These are phyloP conservation scores for Streptopelia turtur DNA, from an alignment of 2,797 vertebrate genomes.

Conservation along the genomic window DNA sequence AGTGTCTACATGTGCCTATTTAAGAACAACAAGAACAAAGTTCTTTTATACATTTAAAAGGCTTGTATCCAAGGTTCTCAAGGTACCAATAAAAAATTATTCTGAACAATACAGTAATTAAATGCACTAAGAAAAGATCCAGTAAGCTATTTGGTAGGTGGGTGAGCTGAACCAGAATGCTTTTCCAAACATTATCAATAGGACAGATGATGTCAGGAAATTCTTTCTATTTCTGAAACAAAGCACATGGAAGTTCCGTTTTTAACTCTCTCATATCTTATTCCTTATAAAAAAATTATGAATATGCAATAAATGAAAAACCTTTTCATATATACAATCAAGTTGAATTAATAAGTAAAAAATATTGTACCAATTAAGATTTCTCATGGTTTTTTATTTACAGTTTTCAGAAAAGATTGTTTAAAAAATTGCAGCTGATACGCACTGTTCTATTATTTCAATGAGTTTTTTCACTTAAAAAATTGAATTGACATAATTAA, in stretches of 20 bases:
- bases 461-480: neutral
- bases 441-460: neutral
- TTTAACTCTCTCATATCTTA: neutral
- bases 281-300: neutral
- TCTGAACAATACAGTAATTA: neutral
- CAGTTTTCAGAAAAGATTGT: neutral
- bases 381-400: neutral
- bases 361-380: neutral
- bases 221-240: neutral
- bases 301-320: neutral
- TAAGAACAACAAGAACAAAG: neutral
- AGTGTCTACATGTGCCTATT: neutral
- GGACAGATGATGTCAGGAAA: neutral
- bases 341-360: neutral
- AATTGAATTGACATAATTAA: constrained; percentile 6
- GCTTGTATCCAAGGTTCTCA: neutral
- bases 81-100: neutral
- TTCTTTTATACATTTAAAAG: neutral
- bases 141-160: neutral
- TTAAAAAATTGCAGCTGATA: neutral
- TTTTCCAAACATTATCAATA: neutral
- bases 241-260: neutral
- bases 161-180: neutral
- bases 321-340: neutral
- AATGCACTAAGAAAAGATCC: neutral